These are phyloP conservation scores for Corbicula japonica DNA, from an alignment of 2,888 invertebrate genomes.

Conservation along the genomic window DNA sequence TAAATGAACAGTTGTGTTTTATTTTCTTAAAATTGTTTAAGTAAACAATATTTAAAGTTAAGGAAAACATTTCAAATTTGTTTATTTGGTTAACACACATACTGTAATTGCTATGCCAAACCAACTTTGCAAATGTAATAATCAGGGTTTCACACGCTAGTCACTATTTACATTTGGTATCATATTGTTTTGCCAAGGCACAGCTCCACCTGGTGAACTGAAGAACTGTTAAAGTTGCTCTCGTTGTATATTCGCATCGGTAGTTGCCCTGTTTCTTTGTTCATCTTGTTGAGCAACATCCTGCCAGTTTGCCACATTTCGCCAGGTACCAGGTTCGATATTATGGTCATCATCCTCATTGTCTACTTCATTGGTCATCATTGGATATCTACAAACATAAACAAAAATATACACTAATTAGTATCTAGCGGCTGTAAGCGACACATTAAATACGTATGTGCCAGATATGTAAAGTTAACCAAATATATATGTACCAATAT, in stretches of 20 bases:
- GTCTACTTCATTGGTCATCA: constrained; percentile 41
- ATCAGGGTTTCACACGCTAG: constrained; percentile 18
- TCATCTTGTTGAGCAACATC: constrained; percentile 37
- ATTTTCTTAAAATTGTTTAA: constrained; percentile 2
- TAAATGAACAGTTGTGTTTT: constrained; percentile 2
- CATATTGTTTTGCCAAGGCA: constrained; percentile 41
- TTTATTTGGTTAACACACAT: constrained; percentile 2
- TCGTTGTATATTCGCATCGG: constrained; percentile 30
- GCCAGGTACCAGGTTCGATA: constrained; percentile 45
- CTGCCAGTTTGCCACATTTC: constrained; percentile 31
- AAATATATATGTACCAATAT: constrained; percentile 8
- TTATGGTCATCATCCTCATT: constrained; percentile 47
- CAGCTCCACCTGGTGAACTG: constrained; percentile 34
- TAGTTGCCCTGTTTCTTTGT: constrained; percentile 32
- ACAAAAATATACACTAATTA: constrained; percentile 21
- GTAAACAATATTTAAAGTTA: constrained; percentile 4
- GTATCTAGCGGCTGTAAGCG: constrained; percentile 25
- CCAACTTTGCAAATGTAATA: constrained; percentile 16
- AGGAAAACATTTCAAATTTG: constrained; percentile 4
- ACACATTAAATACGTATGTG: constrained; percentile 23
- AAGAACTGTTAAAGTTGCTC: constrained; percentile 25
- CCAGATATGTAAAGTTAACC: constrained; percentile 20
- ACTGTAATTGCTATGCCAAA: constrained; percentile 6
- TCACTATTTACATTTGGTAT: constrained; percentile 28
- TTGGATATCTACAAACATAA: constrained; percentile 31